Conservation (phyloP, 2,113 vertebrate genomes). For the Agelaius phoeniceus region DNA sequence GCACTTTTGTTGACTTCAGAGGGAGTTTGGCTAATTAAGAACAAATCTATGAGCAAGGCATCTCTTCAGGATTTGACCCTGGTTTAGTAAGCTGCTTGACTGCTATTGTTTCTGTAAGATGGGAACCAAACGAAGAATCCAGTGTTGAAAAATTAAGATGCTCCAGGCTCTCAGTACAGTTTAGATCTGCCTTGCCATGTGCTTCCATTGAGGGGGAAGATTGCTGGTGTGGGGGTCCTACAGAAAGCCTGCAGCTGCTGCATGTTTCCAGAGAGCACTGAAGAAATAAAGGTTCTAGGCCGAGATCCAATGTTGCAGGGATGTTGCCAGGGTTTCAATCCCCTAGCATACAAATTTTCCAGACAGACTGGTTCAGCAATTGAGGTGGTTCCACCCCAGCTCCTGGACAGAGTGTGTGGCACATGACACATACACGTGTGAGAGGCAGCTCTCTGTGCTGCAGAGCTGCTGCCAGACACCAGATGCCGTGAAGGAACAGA, state of each 20-base stretch:
- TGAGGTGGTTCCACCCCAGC: conserved; percentile 12
- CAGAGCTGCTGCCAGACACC: not conserved
- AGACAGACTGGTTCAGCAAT: conserved; percentile 27
- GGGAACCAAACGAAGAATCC: not conserved
- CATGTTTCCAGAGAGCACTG: not conserved
- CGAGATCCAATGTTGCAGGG: conserved; percentile 16
- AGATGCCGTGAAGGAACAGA: not conserved
- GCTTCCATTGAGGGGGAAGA: not conserved
- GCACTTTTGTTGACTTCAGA: not conserved
- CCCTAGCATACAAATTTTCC: not conserved
- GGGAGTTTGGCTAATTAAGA: not conserved
- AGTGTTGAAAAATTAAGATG: not conserved
- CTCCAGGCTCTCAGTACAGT: not conserved
- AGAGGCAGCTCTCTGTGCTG: not conserved
- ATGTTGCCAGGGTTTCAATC: conserved; percentile 19
- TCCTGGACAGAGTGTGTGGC: not conserved
- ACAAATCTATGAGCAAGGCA: not conserved
- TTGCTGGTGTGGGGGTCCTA: not conserved
- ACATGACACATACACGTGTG: conserved; percentile 15
- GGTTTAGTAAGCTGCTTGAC: not conserved
- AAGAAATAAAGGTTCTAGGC: conserved; percentile 50
- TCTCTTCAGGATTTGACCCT: not conserved
- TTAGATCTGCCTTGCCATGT: not conserved
- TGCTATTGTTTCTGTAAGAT: not conserved
- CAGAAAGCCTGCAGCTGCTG: conserved; percentile 8